Base-by-base conservation (phyloP, 2,888 invertebrate species). In the Matsumyia berberina region DNA sequence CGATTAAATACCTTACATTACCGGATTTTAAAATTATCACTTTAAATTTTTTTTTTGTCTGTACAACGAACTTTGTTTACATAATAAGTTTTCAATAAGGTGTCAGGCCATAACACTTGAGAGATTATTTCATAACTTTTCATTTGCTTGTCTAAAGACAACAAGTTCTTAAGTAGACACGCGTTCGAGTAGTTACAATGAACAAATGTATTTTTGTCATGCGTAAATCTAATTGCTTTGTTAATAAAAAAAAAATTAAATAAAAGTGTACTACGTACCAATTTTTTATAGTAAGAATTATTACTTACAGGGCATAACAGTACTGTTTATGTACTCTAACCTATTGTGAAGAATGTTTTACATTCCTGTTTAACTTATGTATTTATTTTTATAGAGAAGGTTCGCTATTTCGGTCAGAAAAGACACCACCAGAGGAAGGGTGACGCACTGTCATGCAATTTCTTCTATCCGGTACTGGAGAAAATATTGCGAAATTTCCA, bases 11-110 rank as follows among this genome's bases (percentile, higher is more conserved):
- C 2, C 17, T 17, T 44, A 17, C 15, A 7, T 44, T 46, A 11
- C 17, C 46, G 19, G 46, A 17, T 9, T 19, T 19, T 17, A 5
- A 46, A 4, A 46, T 46, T 9, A 4, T 5, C 19, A 9, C 19
- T 15, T 46, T 46, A 1, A 17, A 8, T 44, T 44, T 17, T 5
- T 31, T n/a, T n/a, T n/a, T n/a, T n/a, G n/a, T n/a, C 4, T 35
- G 9, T 31, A 33, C 12, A 17, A 9, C n/a, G 12, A 15, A n/a
- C 39, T 39, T 31, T 44, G 11, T 60, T 60, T 60, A 29, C 60
- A 31, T 17, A 60, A 4, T 35, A 58, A 58, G 37, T 24, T 58
- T 39, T 58, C 57, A 39, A 58, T 24, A n/a, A 39, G 39, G 57
- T 58, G 57, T 35, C 37, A 58, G 19, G 11, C 24, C 19, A 7